These are phyloP conservation scores for Carettochelys insculpta DNA, from an alignment of 2,113 vertebrate genomes.

Conservation along the genomic window DNA sequence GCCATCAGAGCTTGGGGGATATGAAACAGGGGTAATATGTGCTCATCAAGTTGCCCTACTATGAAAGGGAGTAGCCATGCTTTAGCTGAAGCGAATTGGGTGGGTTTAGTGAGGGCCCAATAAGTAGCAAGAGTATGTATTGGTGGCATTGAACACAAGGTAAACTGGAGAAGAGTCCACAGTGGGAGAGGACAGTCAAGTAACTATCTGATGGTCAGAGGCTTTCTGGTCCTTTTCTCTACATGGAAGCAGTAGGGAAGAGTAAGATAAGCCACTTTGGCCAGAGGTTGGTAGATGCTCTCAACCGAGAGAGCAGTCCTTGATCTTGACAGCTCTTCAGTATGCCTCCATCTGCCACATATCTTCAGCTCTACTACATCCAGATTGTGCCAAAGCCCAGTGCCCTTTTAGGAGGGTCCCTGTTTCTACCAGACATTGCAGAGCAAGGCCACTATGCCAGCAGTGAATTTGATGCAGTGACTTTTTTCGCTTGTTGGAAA, in stretches of 20 bases:
- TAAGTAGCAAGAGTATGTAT: neutral
- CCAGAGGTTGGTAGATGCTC: conserved; percentile 47
- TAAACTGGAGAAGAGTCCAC: neutral
- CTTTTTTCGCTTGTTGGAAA: conserved; percentile 4
- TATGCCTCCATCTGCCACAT: conserved; percentile 37
- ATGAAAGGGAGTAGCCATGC: neutral
- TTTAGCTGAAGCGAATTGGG: neutral
- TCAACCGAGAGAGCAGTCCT: conserved; percentile 48
- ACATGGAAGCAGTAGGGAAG: neutral
- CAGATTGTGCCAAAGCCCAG: conserved; percentile 4
- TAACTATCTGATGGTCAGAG: neutral
- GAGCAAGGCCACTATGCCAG: neutral
- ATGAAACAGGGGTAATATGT: neutral
- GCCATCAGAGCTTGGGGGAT: neutral
- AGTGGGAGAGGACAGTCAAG: neutral
- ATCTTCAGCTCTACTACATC: conserved; percentile 52
- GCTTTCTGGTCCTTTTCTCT: neutral
- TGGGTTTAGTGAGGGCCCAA: neutral
- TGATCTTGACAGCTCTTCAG: conserved; percentile 58
- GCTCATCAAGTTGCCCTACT: neutral
- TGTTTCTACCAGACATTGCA: conserved; percentile 49
- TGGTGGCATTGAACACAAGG: neutral
- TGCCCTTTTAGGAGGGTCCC: conserved; percentile 23
- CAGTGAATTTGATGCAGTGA: conserved; percentile 42
- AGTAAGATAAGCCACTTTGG: conserved; percentile 17